Base-by-base conservation (phyloP, 1,140 invertebrate species). In the Dolichoris vasculosae region DNA sequence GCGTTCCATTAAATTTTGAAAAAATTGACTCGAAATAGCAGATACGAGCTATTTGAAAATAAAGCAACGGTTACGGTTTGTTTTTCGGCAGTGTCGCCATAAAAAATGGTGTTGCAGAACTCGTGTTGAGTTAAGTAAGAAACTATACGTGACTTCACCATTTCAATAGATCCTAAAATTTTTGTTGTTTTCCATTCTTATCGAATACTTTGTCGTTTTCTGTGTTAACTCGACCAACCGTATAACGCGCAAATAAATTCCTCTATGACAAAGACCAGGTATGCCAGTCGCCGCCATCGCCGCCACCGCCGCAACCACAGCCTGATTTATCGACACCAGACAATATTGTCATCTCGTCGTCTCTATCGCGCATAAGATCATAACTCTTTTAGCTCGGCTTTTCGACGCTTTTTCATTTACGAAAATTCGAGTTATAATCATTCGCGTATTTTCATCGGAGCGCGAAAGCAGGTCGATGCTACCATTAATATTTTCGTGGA, bases 241-340 rank as follows among this genome's bases (percentile, higher is more conserved):
- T 67, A 67, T 32, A 32, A 32, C n/a, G 67, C 20, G 67, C 9
- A 69, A 69, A 69, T 69, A 69, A 38, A 69, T 69, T 69, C 32
- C 67, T 69, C 32, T 38, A 43, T 43, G 40, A 73, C 35, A 73
- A 73, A 73, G 69, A 43, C 38, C 7, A n/a, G 38, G 26, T n/a
- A 43, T 8, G 40, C 23, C 20, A 43, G 23, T 6, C 69, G 48
- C 48, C 23, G 51, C 4, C n/a, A 26, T 7, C 40, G 2, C 23
- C 69, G n/a, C n/a, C 11, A 69, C 26, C 46, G 26, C 17, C 40
- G 15, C 20, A 13, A 59, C 40, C 48, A 11, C 38, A n/a, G 32
- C 1, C 73, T 64, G 82, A 83, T 83, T 83, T 83, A 77, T 76
- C 69, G 82, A 76, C 73, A 76, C 82, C 73, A 76, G 82, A 77